phyloP scores from a whole-genome alignment of 2,888 invertebrate genomes.

The Tetropium fuscum region DNA sequence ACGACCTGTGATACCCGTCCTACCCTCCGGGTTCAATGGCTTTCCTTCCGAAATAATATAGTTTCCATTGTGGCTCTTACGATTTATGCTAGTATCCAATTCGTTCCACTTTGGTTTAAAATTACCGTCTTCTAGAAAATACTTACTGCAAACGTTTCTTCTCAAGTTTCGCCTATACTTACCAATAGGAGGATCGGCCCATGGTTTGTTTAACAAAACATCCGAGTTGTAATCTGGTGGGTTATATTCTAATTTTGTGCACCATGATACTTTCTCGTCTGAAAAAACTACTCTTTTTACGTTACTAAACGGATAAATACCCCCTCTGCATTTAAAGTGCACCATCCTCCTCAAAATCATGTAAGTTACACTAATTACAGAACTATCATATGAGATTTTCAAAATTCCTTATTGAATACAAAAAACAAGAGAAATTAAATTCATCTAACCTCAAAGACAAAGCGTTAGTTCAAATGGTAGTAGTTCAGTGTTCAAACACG shows the following conservation, averaged over 20 bases:
- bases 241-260: conserved; percentile 74
- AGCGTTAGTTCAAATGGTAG: too few relatives aligned
- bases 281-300: conserved; percentile 77
- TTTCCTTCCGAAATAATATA: conserved; percentile 73
- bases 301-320: conserved; percentile 75
- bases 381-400: too few relatives aligned
- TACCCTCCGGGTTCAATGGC: conserved; percentile 89
- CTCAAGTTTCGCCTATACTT: conserved; percentile 44
- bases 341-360: conserved; percentile 51
- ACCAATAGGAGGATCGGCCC: conserved; percentile 86
- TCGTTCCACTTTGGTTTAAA: conserved; percentile 84
- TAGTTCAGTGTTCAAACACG: too few relatives aligned
- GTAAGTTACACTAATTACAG: too few relatives aligned
- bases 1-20: conserved; percentile 90
- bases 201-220: conserved; percentile 76
- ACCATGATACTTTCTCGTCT: conserved; percentile 84
- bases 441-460: too few relatives aligned
- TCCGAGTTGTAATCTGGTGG: conserved; percentile 81
- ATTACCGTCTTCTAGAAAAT: conserved; percentile 63
- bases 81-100: conserved; percentile 81
- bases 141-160: too few relatives aligned
- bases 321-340: conserved; percentile 73
- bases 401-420: too few relatives aligned
- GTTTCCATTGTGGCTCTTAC: conserved; percentile 77
- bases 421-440: too few relatives aligned